phyloP scores from a whole-genome alignment of 2,113 vertebrate species.

The Elaphurus davidianus region DNA sequence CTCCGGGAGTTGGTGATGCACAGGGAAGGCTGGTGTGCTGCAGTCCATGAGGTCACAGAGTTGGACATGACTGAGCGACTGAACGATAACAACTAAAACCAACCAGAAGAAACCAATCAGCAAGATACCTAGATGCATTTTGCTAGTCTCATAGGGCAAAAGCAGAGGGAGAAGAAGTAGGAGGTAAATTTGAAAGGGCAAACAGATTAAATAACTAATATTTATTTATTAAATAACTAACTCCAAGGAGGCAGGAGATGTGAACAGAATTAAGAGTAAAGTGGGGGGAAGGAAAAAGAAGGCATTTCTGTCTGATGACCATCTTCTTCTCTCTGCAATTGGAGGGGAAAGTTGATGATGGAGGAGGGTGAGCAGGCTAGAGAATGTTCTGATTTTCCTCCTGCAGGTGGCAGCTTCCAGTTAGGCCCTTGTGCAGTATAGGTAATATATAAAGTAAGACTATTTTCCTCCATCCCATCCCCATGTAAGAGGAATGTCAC shows the following conservation, averaged over 20 bases:
- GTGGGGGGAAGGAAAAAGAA: neutral
- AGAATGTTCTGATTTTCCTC: neutral
- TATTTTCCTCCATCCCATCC: neutral
- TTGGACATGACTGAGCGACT: accelerated
- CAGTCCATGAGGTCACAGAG: neutral
- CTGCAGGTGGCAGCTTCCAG: neutral
- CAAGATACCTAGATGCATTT: neutral
- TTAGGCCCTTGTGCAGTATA: neutral
- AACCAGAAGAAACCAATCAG: neutral
- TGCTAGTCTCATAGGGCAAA: neutral
- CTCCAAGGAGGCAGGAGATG: neutral
- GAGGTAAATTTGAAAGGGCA: neutral
- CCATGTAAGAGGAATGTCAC: neutral
- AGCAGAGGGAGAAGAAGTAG: neutral
- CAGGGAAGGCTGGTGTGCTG: neutral
- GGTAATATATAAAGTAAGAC: neutral
- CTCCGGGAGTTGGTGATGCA: neutral
- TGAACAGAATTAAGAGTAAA: neutral
- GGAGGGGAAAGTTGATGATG: neutral
- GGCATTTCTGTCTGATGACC: neutral
- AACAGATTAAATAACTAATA: neutral
- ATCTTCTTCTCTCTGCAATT: neutral
- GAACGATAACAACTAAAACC: neutral
- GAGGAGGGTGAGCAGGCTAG: neutral
- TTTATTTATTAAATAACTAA: neutral